These are phyloP conservation scores for Oxyruncus cristatus DNA, from an alignment of 2,113 vertebrate genomes.

Conservation along the genomic window DNA sequence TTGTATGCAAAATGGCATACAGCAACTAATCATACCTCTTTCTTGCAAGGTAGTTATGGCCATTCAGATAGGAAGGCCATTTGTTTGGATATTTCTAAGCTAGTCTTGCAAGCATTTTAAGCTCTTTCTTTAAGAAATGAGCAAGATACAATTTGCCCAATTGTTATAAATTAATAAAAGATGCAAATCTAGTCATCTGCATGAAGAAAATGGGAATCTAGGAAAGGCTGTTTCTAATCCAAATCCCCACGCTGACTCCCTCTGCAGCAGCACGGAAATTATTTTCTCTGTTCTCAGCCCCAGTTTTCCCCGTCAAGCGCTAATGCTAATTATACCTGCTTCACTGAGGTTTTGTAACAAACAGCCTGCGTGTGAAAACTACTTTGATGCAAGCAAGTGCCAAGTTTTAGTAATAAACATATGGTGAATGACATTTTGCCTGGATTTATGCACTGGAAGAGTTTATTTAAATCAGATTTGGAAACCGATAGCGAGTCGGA, in stretches of 20 bases:
- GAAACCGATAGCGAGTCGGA: background rate
- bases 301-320: constrained; percentile 3
- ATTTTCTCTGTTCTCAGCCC: constrained; percentile 14
- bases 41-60: background rate
- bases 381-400: constrained; percentile 26
- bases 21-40: constrained; percentile 3
- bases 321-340: constrained; percentile 62
- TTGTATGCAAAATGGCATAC: constrained; percentile 45
- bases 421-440: constrained; percentile 54
- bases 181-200: background rate
- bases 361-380: constrained; percentile 42
- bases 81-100: constrained; percentile 18
- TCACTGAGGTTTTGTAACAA: constrained; percentile 51
- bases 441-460: constrained; percentile 29
- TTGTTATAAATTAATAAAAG: constrained; percentile 29
- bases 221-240: background rate
- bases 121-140: constrained; percentile 3
- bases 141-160: background rate
- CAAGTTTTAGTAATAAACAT: constrained; percentile 66
- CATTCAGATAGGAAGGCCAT: background rate
- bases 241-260: background rate
- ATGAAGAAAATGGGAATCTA: background rate
- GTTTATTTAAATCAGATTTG: constrained; percentile 53
- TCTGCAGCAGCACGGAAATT: constrained; percentile 9
- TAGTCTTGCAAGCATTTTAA: constrained; percentile 20